Evolutionary conservation across 2,888 invertebrate species (phyloP).

Genomic region (Myathropa florea): DNA sequence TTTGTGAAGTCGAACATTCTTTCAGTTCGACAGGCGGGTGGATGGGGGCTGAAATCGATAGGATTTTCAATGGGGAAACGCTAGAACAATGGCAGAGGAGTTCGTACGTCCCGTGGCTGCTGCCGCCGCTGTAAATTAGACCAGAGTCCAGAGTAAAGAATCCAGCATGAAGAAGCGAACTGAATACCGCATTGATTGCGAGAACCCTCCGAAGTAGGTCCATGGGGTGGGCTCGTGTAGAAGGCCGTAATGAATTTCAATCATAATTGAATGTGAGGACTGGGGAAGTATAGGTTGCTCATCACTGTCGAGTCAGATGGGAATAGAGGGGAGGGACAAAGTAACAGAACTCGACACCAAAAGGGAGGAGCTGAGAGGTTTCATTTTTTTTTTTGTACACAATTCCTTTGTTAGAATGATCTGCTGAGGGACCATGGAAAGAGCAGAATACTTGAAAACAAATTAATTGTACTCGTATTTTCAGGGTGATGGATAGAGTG

Average conservation of each 20-base stretch:
- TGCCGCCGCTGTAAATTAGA: constrained; percentile 29
- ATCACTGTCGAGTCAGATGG: background rate
- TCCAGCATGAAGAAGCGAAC: constrained; percentile 10
- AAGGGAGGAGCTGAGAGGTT: background rate
- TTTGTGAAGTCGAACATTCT: background rate
- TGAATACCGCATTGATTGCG: constrained; percentile 50
- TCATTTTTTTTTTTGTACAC: background rate
- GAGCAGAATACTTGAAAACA: constrained; percentile 37
- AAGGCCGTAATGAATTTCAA: constrained; percentile 48
- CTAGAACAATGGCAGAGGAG: background rate
- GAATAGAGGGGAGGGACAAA: background rate
- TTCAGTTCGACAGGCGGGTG: background rate
- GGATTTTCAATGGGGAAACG: background rate
- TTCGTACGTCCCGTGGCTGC: background rate
- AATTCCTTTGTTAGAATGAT: background rate
- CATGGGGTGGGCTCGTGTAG: constrained; percentile 15
- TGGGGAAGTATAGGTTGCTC: constrained; percentile 9
- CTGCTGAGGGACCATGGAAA: background rate
- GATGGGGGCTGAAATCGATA: background rate
- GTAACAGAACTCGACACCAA: constrained; percentile 6
- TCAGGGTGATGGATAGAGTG: constrained; percentile 28
- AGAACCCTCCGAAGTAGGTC: constrained; percentile 17
- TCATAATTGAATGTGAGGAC: constrained; percentile 51
- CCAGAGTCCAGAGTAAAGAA: constrained; percentile 8
- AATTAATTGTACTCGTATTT: constrained; percentile 57